These are phyloP conservation scores for Dasyornis broadbenti DNA, from an alignment of 2,113 vertebrate genomes.

Conservation along the genomic window DNA sequence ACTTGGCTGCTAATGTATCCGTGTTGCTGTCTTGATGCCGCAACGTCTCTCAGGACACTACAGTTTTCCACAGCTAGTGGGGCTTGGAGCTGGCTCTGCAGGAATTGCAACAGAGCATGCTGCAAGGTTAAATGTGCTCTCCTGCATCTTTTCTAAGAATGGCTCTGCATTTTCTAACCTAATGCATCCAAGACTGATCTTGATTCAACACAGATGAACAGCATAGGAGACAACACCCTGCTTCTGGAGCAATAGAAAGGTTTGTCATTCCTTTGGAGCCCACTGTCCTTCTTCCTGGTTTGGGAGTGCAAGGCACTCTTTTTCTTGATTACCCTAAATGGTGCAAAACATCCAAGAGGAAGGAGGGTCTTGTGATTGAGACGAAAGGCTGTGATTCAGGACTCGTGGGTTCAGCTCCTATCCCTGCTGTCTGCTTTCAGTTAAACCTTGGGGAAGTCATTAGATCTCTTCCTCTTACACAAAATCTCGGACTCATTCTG, in stretches of 20 bases:
- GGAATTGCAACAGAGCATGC: neutral
- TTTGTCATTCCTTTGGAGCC: neutral
- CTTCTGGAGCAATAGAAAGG: neutral
- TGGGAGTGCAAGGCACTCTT: neutral
- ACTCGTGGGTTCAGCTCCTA: neutral
- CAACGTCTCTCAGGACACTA: accelerated
- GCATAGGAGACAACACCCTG: neutral
- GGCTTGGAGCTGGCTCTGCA: neutral
- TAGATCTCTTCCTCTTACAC: neutral
- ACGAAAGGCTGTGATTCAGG: constrained; percentile 2
- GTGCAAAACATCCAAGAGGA: neutral
- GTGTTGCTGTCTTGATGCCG: accelerated
- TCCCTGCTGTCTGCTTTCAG: neutral
- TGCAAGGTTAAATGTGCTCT: neutral
- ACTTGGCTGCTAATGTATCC: neutral
- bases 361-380: constrained; percentile 25
- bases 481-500: neutral
- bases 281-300: neutral
- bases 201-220: neutral
- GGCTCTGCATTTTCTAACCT: neutral
- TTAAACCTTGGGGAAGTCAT: constrained; percentile 19
- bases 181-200: neutral
- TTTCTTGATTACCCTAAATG: neutral
- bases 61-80: neutral
- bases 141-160: neutral